Evolutionary conservation across 2,888 invertebrate genomes (phyloP), one percentile per base, ranked within the genome.

Genomic region (Aphodius granarius): DNA sequence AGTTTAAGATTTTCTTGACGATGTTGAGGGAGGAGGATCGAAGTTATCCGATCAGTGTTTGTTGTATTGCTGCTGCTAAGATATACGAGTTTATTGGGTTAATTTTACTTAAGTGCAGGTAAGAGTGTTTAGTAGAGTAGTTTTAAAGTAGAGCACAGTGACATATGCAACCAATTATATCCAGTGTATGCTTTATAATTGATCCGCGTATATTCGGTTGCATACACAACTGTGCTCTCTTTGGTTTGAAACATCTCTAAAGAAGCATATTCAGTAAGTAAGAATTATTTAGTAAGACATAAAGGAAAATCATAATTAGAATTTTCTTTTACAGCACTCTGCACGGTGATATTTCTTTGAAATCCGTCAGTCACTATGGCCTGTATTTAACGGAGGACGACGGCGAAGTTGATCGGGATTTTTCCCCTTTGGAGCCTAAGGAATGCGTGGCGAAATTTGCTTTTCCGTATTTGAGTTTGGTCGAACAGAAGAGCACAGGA

Each of bases 321-420:
- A 65, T 43, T 43, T n/a, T 68, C 65, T 76, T 73, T 79, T 81
- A 83, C 84, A 92, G 92, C 85, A 90, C 91, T 78, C 90, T 90
- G 83, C 91, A 91, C 84, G 91, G 92, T 4, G 91, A 92, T 77
- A 88, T 91, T 81, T 85, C 87, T 18, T 88, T 93, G 71, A 91
- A 92, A 81, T 90, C 92, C 63, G 90, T 92, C 17, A 89, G 90
- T 74, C 91, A 93, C 83, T 98, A 97, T 86, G 95, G 96, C 66
- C 90, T 98, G 74, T 96, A 95, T 85, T 96, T 98, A 86, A 97
- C 96, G 21, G 98, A 98, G 88, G 98, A 98, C 83, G 97, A 97
- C 85, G 98, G 98, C 0, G 97, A 97, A 88, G 94, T 97, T 2
- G 97, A 97, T 86, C 91, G 92, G 87, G 98, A 97, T 82, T 97